These are phyloP conservation scores for Dichetophora obliterata DNA, from an alignment of 2,888 invertebrate species.

Conservation along the genomic window DNA sequence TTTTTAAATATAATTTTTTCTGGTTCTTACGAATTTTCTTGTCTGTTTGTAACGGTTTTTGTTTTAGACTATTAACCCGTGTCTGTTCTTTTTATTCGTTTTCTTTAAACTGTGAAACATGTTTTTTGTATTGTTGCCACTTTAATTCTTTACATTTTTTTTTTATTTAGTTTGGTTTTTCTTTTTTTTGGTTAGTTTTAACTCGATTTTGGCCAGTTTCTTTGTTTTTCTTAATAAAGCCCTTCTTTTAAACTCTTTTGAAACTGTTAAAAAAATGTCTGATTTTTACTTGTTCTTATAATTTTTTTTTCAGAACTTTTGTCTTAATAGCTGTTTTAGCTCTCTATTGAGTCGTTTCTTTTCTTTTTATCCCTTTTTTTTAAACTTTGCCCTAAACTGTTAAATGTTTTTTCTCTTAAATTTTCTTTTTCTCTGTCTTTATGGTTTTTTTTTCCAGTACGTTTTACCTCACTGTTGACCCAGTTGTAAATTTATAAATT, in stretches of 20 bases:
- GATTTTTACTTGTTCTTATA: no score
- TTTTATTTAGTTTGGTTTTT: not conserved
- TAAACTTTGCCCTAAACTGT: not conserved
- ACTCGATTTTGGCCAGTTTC: not conserved
- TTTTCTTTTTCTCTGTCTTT: conserved; percentile 7
- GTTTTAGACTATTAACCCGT: no score
- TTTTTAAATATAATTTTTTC: no score
- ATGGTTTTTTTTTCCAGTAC: not conserved
- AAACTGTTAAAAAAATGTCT: no score
- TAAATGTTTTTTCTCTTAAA: not conserved
- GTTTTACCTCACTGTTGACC: conserved; percentile 18
- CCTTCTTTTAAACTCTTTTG: not conserved
- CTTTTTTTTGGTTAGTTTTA: not conserved
- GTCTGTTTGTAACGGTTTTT: no score
- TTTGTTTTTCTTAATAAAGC: not conserved
- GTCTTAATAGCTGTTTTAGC: no score
- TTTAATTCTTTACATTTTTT: not conserved
- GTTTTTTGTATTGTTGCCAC: not conserved
- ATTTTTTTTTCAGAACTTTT: no score
- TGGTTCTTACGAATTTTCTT: no score
- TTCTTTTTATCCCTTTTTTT: not conserved
- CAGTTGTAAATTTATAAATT: conserved; percentile 28
- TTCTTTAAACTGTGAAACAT: no score
- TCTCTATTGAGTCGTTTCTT: not conserved
- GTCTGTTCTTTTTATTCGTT: no score